These are phyloP conservation scores for Agrotis exclamationis DNA, from an alignment of 2,888 invertebrate genomes.

Conservation along the genomic window DNA sequence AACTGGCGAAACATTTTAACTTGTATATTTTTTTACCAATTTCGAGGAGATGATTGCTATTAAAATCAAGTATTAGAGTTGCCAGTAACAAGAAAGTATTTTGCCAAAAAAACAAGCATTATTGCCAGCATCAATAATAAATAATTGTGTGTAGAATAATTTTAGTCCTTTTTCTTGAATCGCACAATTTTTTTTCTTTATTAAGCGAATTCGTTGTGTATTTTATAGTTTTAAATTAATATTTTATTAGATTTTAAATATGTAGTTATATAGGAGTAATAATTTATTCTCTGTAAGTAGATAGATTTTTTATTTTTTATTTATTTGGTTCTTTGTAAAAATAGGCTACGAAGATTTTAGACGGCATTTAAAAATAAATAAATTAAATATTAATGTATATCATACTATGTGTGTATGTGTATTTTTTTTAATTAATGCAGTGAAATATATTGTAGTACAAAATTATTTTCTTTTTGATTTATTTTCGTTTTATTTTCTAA, in stretches of 20 bases:
- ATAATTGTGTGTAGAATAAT: constrained; percentile 59
- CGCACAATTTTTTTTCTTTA: constrained; percentile 64
- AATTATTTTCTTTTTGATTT: constrained; percentile 67
- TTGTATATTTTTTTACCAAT: too few relatives aligned
- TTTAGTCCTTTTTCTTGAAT: constrained; percentile 50
- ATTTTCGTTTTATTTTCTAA: constrained; percentile 35
- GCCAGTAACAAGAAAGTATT: constrained; percentile 49
- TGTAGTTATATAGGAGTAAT: constrained; percentile 58
- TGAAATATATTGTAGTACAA: constrained; percentile 81
- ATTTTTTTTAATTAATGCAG: constrained; percentile 69
- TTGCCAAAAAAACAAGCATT: constrained; percentile 59
- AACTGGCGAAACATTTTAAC: too few relatives aligned
- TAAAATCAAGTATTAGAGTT: constrained; percentile 34
- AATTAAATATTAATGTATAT: constrained; percentile 62
- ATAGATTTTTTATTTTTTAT: constrained; percentile 64
- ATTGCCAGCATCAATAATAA: constrained; percentile 52
- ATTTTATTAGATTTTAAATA: constrained; percentile 57
- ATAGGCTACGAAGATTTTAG: constrained; percentile 66
- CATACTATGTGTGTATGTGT: constrained; percentile 68
- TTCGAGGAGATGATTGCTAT: constrained; percentile 2
- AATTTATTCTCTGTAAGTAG: constrained; percentile 69
- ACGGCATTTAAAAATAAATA: constrained; percentile 68
- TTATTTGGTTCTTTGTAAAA: constrained; percentile 71
- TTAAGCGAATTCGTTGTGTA: constrained; percentile 59
- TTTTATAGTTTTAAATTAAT: constrained; percentile 60